These are phyloP conservation scores for Agraylea sexmaculata DNA, from an alignment of 1,140 invertebrate genomes.

Conservation along the genomic window DNA sequence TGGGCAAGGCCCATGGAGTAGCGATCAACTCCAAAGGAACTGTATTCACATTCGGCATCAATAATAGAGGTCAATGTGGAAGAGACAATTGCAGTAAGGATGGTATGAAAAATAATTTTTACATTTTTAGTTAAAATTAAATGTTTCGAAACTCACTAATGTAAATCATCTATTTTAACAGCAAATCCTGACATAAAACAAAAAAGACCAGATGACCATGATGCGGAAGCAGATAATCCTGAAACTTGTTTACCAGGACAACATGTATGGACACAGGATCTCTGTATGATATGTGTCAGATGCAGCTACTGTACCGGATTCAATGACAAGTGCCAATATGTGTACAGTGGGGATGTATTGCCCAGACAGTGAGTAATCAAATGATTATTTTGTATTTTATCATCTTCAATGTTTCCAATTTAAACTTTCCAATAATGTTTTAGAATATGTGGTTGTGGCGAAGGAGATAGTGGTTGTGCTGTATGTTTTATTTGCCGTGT, in stretches of 20 bases:
- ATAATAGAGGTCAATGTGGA: conserved; percentile 97
- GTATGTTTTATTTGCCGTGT: conserved; percentile 84
- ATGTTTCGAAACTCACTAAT: conserved; percentile 1
- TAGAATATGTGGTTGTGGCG: conserved; percentile 89
- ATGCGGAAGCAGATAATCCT: conserved; percentile 29
- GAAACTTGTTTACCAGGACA: conserved; percentile 54
- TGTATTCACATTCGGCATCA: conserved; percentile 92
- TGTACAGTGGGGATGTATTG: conserved; percentile 63
- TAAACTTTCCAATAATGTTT: conserved; percentile 20
- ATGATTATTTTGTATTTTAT: neutral
- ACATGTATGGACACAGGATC: conserved; percentile 71
- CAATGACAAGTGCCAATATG: conserved; percentile 71
- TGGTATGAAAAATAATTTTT: neutral
- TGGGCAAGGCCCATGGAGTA: conserved; percentile 93
- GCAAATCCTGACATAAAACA: too few relatives aligned
- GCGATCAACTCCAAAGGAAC: conserved; percentile 79
- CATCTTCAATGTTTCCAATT: neutral
- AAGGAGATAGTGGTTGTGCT: conserved; percentile 86
- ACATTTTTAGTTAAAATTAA: too few relatives aligned
- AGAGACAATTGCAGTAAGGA: conserved; percentile 49
- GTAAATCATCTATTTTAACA: conserved; percentile 16
- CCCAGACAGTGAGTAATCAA: conserved; percentile 68
- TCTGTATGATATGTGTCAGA: conserved; percentile 81
- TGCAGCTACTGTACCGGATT: conserved; percentile 94
- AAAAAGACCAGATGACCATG: conserved; percentile 26